Evolutionary conservation across 2,797 vertebrate species (phyloP), one percentile per base, ranked within the genome.

Genomic region (Eupleurogrammus muticus): DNA sequence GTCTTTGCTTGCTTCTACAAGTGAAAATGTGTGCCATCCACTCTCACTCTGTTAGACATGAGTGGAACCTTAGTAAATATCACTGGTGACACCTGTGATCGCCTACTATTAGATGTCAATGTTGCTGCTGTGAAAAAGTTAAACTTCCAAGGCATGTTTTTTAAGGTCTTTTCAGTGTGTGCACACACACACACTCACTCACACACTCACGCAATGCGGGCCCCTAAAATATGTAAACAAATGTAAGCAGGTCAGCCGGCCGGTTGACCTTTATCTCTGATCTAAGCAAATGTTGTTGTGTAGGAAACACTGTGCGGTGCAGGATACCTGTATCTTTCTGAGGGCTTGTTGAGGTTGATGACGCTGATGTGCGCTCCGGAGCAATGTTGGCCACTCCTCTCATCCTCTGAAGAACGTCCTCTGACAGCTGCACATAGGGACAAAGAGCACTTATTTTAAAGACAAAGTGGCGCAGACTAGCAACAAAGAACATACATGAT

Each of bases 351-450:
- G 89, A 47, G 21, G 79, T 16, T 28, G 83, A 7, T 16, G 85
- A 48, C 4, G 82, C 52, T 21, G 82, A 54, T 24, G 52, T 70
- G 40, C 46, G 66, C 42, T 86, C 85, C 66, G 89, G 85, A 60
- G 89, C 61, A 23, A 89, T 89, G 77, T 88, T 90, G 44, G 90
- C 68, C 9, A 93, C 80, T 48, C 94, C 94, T 76, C 92, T 96
- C 97, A 99, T 97, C 82, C 95, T 90, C 72, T 95, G 96, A 42
- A 99, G 95, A 38, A 98, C 94, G 28, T 95, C 95, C 66, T 97
- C 96, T 65, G 97, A 96, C 42, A 99, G 93, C 97, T 98, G 67
- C 16, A 79, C 36, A 23, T 70, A 9, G 44, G 0, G 4, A 3
- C 0, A 28, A 8, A 59, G 1, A 68, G 17, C 17, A 38, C 21